A percentile compares a stretch with the other conserved stretches of the same genome.
These are phyloP conservation scores for Calidris pygmaea DNA, from an alignment of 2,113 vertebrate genomes.

Conservation along the genomic window DNA sequence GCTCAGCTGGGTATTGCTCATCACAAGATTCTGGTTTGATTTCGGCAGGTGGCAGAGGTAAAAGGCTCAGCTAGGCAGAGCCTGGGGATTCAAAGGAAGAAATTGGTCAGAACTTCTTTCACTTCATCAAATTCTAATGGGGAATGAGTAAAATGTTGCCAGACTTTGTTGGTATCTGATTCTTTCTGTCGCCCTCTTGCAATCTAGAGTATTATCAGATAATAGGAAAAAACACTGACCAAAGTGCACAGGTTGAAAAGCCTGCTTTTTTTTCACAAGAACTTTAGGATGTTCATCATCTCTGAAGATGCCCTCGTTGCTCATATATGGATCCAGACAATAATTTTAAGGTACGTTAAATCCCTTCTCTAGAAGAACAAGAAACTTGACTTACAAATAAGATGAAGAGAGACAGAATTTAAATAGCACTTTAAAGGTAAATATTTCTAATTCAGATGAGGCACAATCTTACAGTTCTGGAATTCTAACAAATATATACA, in stretches of 20 bases:
- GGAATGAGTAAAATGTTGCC: not conserved
- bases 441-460: not conserved
- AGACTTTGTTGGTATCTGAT: not conserved
- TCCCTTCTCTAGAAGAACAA: not conserved
- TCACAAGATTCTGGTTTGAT: constrained; percentile 16
- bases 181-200: not conserved
- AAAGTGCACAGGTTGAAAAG: not conserved
- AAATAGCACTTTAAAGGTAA: not conserved
- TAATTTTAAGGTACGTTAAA: not conserved
- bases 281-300: not conserved
- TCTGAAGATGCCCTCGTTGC: not conserved
- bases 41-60: constrained; percentile 26
- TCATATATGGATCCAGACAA: not conserved
- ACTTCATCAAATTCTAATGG: not conserved
- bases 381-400: not conserved
- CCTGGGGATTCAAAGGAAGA: constrained; percentile 1
- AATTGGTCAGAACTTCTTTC: constrained; percentile 14
- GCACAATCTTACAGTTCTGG: not conserved
- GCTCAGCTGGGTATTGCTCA: not conserved
- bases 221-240: not conserved
- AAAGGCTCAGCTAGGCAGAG: not conserved
- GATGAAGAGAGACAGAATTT: not conserved
- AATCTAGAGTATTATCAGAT: not conserved
- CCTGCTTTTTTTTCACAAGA: not conserved
- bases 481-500: not conserved